Evolutionary conservation across 2,113 vertebrate genomes (phyloP).

Genomic region (Chaetodon trifascialis): DNA sequence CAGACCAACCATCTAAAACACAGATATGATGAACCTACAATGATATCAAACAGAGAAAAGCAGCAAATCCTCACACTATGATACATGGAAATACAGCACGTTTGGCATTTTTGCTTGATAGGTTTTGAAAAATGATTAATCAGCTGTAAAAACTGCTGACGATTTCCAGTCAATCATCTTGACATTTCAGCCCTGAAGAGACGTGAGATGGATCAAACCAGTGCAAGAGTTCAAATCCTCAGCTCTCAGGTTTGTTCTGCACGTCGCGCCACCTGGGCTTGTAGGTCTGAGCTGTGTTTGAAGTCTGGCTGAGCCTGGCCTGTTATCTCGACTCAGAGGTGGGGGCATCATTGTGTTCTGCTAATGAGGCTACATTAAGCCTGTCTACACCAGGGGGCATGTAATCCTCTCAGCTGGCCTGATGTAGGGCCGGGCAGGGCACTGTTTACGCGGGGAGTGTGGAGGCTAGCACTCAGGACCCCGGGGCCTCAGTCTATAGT

Average conservation of each 20-base stretch:
- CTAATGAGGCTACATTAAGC: constrained; percentile 85
- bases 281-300: constrained; percentile 52
- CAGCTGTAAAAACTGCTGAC: not conserved
- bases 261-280: constrained; percentile 2
- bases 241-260: not conserved
- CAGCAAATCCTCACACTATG: not conserved
- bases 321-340: constrained; percentile 78
- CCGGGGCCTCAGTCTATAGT: constrained; percentile 39
- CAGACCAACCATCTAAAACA: not conserved
- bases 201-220: not conserved
- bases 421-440: constrained; percentile 73
- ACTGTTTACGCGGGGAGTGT: constrained; percentile 77
- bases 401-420: constrained; percentile 84
- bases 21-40: not conserved
- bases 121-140: not conserved
- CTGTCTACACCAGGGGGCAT: constrained; percentile 77
- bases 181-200: not conserved
- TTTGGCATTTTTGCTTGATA: not conserved
- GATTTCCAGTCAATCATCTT: not conserved
- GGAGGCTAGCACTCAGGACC: constrained; percentile 61
- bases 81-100: not conserved
- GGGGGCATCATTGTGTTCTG: constrained; percentile 83
- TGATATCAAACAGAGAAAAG: not conserved
- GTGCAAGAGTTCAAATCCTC: not conserved
- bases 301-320: constrained; percentile 64